Conservation (phyloP, 2,797 vertebrate species). For the Neomorphus geoffroyi region DNA sequence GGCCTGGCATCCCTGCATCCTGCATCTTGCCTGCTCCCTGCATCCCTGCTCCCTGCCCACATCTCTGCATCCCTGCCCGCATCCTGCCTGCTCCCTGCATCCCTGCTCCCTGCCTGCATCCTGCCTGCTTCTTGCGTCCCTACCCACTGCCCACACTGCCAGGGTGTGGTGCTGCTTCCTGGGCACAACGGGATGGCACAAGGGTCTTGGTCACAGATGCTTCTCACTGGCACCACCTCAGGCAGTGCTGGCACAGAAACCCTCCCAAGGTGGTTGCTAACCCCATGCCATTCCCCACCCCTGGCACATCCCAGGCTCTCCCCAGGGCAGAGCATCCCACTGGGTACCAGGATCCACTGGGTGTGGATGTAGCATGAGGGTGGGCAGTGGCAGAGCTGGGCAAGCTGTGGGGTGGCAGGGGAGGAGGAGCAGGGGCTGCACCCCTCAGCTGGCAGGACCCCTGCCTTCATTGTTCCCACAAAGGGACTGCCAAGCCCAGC, state of each 20-base stretch:
- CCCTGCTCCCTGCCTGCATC: too few relatives aligned
- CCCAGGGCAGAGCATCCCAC: neutral
- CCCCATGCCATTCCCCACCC: neutral
- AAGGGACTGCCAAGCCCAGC: neutral
- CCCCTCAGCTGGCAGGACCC: neutral
- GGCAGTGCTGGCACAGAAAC: neutral
- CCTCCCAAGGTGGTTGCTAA: accelerated
- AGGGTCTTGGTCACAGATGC: neutral
- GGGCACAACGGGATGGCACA: neutral
- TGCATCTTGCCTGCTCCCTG: too few relatives aligned
- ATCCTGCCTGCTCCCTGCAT: too few relatives aligned
- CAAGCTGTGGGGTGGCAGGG: neutral
- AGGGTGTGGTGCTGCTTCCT: too few relatives aligned
- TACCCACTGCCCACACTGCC: too few relatives aligned
- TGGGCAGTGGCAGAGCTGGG: neutral
- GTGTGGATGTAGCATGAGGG: accelerated
- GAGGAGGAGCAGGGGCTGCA: neutral
- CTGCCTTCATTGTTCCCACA: neutral
- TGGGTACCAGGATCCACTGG: neutral
- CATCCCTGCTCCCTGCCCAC: too few relatives aligned
- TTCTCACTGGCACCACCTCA: neutral
- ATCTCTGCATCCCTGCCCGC: too few relatives aligned
- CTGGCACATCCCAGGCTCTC: neutral
- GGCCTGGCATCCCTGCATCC: neutral
- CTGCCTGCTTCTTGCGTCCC: too few relatives aligned